phyloP scores from a whole-genome alignment of 2,888 invertebrate genomes.

The Bellardia bayeri region DNA sequence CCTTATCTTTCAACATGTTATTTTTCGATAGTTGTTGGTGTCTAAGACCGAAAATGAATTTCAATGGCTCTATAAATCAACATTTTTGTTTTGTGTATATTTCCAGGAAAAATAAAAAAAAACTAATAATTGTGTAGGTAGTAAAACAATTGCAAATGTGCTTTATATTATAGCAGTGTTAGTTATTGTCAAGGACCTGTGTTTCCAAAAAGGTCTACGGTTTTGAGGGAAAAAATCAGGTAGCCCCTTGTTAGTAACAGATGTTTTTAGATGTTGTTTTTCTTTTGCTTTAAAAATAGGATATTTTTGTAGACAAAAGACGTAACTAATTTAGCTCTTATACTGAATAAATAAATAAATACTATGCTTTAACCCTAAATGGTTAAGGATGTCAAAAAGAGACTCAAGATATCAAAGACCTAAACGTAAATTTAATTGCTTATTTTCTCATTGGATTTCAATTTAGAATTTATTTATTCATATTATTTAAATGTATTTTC shows the following conservation, averaged over 20 bases:
- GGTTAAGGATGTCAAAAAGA: neutral
- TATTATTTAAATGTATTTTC: too few relatives aligned
- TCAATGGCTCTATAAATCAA: neutral
- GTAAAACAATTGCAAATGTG: neutral
- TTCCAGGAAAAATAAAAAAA: neutral
- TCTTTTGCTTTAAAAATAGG: neutral
- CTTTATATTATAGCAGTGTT: neutral
- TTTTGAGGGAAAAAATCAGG: slow-evolving; percentile 4
- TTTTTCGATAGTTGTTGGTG: neutral
- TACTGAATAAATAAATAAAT: neutral
- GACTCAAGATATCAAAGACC: neutral
- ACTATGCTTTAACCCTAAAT: neutral
- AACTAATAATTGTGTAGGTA: neutral
- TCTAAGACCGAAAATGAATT: neutral
- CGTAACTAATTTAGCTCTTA: slow-evolving; percentile 7
- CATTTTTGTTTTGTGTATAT: neutral
- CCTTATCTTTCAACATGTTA: neutral
- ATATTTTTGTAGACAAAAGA: neutral
- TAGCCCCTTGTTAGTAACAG: slow-evolving; percentile 13
- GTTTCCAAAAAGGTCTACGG: neutral
- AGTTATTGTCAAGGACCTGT: slow-evolving; percentile 28
- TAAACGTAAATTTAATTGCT: neutral
- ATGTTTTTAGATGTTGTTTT: slow-evolving; percentile 2
- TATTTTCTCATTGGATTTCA: too few relatives aligned
- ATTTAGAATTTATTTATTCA: too few relatives aligned